Percentiles rank a stretch among this genome's conserved stretches.
These are phyloP conservation scores for Strigamia maritima DNA, from an alignment of 2,888 invertebrate species.

Conservation along the genomic window DNA sequence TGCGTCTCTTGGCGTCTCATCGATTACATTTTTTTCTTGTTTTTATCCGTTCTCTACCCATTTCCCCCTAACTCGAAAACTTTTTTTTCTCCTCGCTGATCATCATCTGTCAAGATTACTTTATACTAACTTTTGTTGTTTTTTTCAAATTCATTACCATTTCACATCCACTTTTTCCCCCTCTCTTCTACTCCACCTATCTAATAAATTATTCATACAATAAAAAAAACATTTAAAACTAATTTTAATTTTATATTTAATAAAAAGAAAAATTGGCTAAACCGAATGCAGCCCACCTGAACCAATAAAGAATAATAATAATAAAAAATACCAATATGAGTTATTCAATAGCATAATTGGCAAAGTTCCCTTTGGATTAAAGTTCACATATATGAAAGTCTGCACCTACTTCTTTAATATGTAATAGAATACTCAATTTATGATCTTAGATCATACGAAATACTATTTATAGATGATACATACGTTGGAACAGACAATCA, in stretches of 20 bases:
- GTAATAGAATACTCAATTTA: background rate
- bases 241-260: no score
- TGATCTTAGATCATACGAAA: background rate
- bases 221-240: no score
- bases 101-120: background rate
- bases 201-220: background rate
- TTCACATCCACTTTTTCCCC: background rate
- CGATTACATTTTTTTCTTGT: constrained; percentile 5
- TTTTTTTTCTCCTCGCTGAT: background rate
- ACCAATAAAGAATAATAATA: background rate
- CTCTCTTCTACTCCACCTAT: background rate
- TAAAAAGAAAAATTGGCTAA: no score
- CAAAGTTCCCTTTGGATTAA: background rate
- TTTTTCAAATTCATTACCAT: background rate
- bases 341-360: background rate
- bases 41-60: constrained; percentile 6
- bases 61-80: background rate
- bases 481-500: background rate
- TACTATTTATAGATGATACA: background rate
- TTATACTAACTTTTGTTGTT: background rate
- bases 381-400: background rate
- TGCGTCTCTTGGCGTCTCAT: constrained; percentile 31
- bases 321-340: background rate
- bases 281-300: no score
- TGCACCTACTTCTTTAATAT: background rate